phyloP scores from a whole-genome alignment of 2,113 vertebrate species.

The Tychaedon coryphoeus region DNA sequence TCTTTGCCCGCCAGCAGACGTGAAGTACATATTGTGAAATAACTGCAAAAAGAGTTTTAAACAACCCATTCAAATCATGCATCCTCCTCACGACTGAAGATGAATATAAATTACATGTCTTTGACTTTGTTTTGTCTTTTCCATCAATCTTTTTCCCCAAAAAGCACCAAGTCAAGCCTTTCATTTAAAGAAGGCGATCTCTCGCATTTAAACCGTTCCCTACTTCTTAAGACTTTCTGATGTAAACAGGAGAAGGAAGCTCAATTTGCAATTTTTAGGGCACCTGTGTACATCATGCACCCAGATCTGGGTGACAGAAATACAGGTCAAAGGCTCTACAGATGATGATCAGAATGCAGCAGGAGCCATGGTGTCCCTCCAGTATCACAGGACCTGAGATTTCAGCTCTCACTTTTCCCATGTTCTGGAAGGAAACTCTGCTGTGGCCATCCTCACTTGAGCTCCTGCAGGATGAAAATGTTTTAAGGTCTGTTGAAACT shows the following conservation, averaged over 20 bases:
- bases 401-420: background rate
- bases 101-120: background rate
- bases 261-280: background rate
- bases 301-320: background rate
- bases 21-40: constrained; percentile 1
- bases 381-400: background rate
- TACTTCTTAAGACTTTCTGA: background rate
- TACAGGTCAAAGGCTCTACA: background rate
- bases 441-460: background rate
- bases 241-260: background rate
- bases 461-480: background rate
- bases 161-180: background rate
- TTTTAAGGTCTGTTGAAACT: background rate
- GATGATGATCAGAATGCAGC: background rate
- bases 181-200: background rate
- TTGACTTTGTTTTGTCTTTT: constrained; percentile 29
- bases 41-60: background rate
- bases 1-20: background rate
- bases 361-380: background rate
- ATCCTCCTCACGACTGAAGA: constrained; percentile 3
- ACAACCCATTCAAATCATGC: background rate
- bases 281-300: background rate
- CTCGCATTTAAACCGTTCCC: background rate
- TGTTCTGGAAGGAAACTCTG: background rate
- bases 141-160: background rate